phyloP scores from a whole-genome alignment of 2,888 invertebrate genomes.

The Kryphioiulus occultus region DNA sequence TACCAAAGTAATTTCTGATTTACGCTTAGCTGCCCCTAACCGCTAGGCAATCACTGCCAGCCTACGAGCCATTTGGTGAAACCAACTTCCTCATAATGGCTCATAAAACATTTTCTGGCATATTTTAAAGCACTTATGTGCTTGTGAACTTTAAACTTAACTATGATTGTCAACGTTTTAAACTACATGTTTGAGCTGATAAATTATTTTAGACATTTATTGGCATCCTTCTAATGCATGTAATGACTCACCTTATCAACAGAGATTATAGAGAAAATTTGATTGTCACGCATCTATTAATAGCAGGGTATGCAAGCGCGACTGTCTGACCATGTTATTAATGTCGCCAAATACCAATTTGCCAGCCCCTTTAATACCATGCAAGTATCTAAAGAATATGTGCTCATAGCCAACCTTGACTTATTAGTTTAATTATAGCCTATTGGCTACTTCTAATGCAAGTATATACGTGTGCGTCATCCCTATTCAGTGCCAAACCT shows the following conservation, averaged over 20 bases:
- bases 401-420: not conserved
- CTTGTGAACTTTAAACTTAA: too few species aligned
- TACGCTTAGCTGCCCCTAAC: too few species aligned
- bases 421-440: not conserved
- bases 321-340: not conserved
- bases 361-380: not conserved
- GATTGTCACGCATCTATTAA: not conserved
- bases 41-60: too few species aligned
- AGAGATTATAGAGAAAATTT: not conserved
- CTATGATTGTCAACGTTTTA: too few species aligned
- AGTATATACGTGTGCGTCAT: not conserved
- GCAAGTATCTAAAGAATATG: too few species aligned
- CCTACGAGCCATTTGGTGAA: too few species aligned
- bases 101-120: too few species aligned
- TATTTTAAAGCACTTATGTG: too few species aligned
- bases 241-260: not conserved
- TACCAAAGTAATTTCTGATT: too few species aligned
- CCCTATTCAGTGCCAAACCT: not conserved
- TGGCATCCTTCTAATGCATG: not conserved
- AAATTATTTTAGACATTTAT: not conserved
- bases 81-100: too few species aligned
- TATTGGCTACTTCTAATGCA: not conserved
- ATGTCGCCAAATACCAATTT: not conserved
- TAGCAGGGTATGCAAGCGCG: not conserved
- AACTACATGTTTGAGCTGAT: too few species aligned